Conservation (phyloP, 92 coral and sea anemone species). For the Metridium senile region DNA sequence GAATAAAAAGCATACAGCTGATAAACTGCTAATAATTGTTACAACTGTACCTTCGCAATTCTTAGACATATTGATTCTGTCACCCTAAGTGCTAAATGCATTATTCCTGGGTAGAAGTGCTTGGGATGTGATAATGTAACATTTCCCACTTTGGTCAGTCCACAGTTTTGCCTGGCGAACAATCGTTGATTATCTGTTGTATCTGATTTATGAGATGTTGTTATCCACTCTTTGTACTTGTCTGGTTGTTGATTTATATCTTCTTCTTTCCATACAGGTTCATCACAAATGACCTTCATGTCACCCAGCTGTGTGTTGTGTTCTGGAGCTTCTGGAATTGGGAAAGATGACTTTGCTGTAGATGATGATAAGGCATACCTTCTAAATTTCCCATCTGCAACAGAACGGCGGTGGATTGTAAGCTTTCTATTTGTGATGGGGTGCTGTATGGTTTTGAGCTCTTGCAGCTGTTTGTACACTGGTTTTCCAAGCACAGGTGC, state of each 20-base stretch:
- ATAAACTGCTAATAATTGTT: background rate
- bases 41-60: constrained; percentile 1
- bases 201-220: background rate
- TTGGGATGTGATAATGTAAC: constrained; percentile 20
- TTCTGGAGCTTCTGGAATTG: constrained; percentile 57
- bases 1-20: background rate
- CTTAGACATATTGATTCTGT: constrained; percentile 40
- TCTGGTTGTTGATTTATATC: background rate
- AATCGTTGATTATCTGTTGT: background rate
- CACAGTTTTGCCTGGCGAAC: no score
- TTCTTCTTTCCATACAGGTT: constrained; percentile 36
- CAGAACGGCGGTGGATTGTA: constrained; percentile 33
- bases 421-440: constrained; percentile 37
- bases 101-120: constrained; percentile 40
- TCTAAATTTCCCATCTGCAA: constrained; percentile 50
- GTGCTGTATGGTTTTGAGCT: constrained; percentile 27
- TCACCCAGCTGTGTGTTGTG: constrained; percentile 50
- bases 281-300: constrained; percentile 39
- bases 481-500: no score
- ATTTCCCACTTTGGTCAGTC: background rate
- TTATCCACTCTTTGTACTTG: background rate
- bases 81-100: constrained; percentile 39
- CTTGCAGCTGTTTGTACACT: constrained; percentile 28
- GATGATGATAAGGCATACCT: constrained; percentile 33
- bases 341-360: constrained; percentile 38